phyloP scores from a whole-genome alignment of 2,797 vertebrate species.

The Trichosurus vulpecula region DNA sequence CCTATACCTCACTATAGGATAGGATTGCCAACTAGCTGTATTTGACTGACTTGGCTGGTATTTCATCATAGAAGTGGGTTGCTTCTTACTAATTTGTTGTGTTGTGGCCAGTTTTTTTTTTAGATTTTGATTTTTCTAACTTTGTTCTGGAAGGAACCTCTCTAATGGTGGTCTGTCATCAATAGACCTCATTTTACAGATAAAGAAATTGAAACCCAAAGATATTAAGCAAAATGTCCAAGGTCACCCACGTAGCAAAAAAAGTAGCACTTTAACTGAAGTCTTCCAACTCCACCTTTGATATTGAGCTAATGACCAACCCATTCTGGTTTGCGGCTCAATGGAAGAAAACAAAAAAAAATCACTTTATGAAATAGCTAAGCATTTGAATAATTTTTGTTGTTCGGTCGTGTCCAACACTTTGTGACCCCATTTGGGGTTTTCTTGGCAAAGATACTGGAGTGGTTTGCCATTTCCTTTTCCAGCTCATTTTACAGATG shows the following conservation, averaged over 20 bases:
- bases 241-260: not conserved
- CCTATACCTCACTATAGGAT: too few species aligned
- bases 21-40: not conserved
- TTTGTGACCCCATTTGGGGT: not conserved
- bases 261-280: not conserved
- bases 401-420: not conserved
- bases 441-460: not conserved
- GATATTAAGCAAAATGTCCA: not conserved
- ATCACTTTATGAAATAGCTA: not conserved
- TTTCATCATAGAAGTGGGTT: not conserved
- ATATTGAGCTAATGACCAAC: not conserved
- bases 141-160: not conserved
- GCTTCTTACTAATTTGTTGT: not conserved
- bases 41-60: not conserved
- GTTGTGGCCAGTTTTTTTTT: not conserved
- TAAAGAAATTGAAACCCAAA: not conserved
- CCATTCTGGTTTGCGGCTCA: not conserved
- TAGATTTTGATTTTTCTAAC: not conserved
- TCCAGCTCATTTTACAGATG: not conserved
- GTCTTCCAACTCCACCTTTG: not conserved
- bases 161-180: not conserved
- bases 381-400: not conserved
- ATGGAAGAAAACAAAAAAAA: not conserved
- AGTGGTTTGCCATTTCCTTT: not conserved
- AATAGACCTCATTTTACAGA: not conserved